Percentiles rank a stretch among this genome's conserved stretches.
These are phyloP conservation scores for Drosophila ironensis DNA, from an alignment of 1,140 invertebrate genomes.

Conservation along the genomic window DNA sequence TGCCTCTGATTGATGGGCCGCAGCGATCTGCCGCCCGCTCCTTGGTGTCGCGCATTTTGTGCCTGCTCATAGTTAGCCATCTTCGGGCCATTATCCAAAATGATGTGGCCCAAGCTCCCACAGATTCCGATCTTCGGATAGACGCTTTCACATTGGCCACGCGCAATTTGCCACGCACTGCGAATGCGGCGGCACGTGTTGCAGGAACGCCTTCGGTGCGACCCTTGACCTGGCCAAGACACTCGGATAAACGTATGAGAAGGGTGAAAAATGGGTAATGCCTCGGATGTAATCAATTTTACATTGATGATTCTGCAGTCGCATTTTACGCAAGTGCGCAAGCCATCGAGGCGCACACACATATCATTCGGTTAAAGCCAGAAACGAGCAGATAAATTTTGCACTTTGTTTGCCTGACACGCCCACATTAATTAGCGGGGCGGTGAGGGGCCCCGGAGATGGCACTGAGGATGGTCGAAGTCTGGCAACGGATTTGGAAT, in stretches of 20 bases:
- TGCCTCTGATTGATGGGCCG: slow-evolving; percentile 34
- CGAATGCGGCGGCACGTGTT: slow-evolving; percentile 44
- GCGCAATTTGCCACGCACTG: slow-evolving; percentile 48
- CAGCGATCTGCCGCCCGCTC: slow-evolving; percentile 12
- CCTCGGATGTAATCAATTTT: too few species aligned
- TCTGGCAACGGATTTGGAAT: slow-evolving; percentile 34
- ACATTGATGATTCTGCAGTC: too few species aligned
- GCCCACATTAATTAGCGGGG: slow-evolving; percentile 53
- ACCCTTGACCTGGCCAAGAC: slow-evolving; percentile 15
- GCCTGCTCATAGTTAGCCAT: slow-evolving; percentile 40
- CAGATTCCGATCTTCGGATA: slow-evolving; percentile 34
- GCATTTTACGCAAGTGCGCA: slow-evolving; percentile 4
- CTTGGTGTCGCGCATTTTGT: slow-evolving; percentile 13
- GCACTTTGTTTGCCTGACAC: slow-evolving; percentile 49
- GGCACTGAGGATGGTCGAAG: background rate
- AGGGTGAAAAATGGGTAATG: background rate
- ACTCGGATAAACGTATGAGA: background rate
- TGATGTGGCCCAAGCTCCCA: slow-evolving; percentile 44
- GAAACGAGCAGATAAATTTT: slow-evolving; percentile 38
- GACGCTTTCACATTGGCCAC: slow-evolving; percentile 63
- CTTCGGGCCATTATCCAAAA: slow-evolving; percentile 64
- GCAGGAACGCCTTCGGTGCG: slow-evolving; percentile 23
- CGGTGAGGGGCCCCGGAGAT: slow-evolving; percentile 1
- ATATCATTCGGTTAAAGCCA: slow-evolving; percentile 39
- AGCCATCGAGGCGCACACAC: slow-evolving; percentile 28